A percentile compares a stretch with the other conserved stretches of the same genome.
Evolutionary conservation across 2,888 invertebrate species (phyloP).

Genomic region (Cataglyphis rosenhaueri): DNA sequence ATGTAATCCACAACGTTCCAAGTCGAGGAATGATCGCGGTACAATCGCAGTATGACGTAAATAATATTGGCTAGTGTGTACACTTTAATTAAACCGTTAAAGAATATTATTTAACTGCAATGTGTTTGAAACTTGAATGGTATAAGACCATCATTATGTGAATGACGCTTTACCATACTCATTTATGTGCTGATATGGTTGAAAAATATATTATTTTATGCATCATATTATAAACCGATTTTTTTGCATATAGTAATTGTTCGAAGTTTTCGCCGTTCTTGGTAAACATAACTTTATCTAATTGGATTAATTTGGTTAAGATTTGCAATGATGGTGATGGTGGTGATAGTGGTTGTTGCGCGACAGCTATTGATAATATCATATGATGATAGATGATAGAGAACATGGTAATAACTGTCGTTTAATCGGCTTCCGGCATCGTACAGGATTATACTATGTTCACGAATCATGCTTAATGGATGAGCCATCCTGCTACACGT

Average conservation of each 20-base stretch:
- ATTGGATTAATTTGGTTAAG: slow-evolving; percentile 33
- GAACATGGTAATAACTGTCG: slow-evolving; percentile 48
- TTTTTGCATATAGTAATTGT: slow-evolving; percentile 33
- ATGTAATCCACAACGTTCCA: not conserved
- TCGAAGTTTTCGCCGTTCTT: slow-evolving; percentile 3
- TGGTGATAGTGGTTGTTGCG: not conserved
- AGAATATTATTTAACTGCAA: not conserved
- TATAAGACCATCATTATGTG: not conserved
- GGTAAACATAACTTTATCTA: slow-evolving; percentile 24
- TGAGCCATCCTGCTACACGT: slow-evolving; percentile 31
- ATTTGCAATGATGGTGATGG: not conserved
- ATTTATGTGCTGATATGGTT: not conserved
- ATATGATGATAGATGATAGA: slow-evolving; percentile 49
- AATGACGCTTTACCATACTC: slow-evolving; percentile 41
- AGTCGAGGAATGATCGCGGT: not conserved
- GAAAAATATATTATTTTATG: slow-evolving; percentile 38
- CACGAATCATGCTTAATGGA: slow-evolving; percentile 50
- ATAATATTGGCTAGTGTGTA: not conserved
- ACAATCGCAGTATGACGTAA: not conserved
- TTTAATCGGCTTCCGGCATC: slow-evolving; percentile 50
- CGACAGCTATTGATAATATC: slow-evolving; percentile 13
- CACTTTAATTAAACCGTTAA: slow-evolving; percentile 4
- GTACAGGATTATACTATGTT: slow-evolving; percentile 39
- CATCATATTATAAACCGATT: slow-evolving; percentile 30
- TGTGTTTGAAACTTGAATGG: not conserved